A percentile compares a stretch with the other conserved stretches of the same genome.
Conservation (phyloP, 1,140 invertebrate species). For the Venustaconcha ellipsiformis region DNA sequence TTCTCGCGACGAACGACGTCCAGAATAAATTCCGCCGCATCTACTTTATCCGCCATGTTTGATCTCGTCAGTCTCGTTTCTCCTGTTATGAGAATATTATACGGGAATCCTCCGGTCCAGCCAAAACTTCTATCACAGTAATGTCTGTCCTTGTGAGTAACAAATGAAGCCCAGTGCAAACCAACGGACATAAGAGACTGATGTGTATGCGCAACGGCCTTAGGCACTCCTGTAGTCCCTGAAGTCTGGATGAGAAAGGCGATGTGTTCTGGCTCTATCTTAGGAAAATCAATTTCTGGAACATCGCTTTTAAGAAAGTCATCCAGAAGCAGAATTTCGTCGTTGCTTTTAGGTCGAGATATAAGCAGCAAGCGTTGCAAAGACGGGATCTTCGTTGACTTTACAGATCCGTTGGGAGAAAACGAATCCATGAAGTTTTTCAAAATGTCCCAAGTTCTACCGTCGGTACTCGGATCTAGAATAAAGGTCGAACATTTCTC, state of each 20-base stretch:
- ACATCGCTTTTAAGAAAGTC: not conserved
- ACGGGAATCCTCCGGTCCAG: too few species aligned
- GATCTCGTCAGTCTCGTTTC: too few species aligned
- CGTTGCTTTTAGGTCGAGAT: not conserved
- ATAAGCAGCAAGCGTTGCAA: not conserved
- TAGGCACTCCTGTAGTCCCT: slow-evolving; percentile 20
- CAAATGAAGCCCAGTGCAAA: too few species aligned
- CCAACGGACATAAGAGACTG: too few species aligned
- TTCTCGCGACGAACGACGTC: too few species aligned
- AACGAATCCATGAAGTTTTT: not conserved
- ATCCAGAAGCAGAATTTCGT: not conserved
- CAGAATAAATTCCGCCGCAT: too few species aligned
- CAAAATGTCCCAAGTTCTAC: slow-evolving; percentile 14
- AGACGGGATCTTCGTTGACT: not conserved
- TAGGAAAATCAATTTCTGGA: not conserved
- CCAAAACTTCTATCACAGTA: too few species aligned
- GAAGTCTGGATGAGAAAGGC: slow-evolving; percentile 14
- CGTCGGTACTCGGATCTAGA: slow-evolving; percentile 10
- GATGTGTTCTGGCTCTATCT: not conserved
- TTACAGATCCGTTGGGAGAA: not conserved
- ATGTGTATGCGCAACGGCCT: slow-evolving; percentile 7
- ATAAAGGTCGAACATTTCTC: slow-evolving; percentile 3
- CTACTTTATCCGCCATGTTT: too few species aligned
- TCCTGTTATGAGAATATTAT: too few species aligned
- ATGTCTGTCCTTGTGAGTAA: too few species aligned